Conservation (phyloP, 2,113 vertebrate genomes). For the Rhabdomys dilectus region DNA sequence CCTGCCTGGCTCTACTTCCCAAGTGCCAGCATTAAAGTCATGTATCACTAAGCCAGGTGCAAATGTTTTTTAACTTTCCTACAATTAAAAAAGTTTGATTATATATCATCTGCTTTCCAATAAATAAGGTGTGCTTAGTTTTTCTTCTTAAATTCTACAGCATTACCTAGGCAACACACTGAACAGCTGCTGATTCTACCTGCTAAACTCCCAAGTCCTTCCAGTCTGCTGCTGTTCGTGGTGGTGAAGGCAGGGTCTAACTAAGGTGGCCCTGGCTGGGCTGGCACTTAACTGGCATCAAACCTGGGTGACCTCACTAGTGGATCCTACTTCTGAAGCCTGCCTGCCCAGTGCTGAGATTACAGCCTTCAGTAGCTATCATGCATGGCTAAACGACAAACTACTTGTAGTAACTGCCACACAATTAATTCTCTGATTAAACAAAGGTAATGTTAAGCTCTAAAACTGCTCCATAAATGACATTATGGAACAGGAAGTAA, state of each 20-base stretch:
- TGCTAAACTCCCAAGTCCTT: background rate
- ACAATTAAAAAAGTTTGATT: slow-evolving; percentile 73
- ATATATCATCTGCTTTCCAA: slow-evolving; percentile 62
- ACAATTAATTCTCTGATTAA: slow-evolving; percentile 51
- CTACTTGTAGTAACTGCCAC: slow-evolving; percentile 1
- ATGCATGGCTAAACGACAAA: slow-evolving; percentile 21
- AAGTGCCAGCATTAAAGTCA: too few species aligned
- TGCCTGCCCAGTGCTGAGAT: background rate
- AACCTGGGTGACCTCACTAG: background rate
- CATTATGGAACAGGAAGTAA: slow-evolving; percentile 66
- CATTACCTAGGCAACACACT: background rate
- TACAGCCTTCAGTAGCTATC: background rate
- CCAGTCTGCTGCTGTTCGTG: background rate
- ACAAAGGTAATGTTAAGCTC: slow-evolving; percentile 51
- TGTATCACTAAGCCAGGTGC: background rate
- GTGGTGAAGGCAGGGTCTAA: background rate
- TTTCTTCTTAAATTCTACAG: slow-evolving; percentile 48
- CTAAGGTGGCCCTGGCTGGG: background rate
- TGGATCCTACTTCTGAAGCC: background rate
- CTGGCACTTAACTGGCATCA: background rate
- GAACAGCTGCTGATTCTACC: slow-evolving; percentile 28
- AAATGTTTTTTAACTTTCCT: slow-evolving; percentile 66
- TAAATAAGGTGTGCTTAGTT: slow-evolving; percentile 5
- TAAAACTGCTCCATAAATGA: slow-evolving; percentile 58
- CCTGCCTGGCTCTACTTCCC: background rate